Base-by-base conservation (phyloP, 2,888 invertebrate genomes). In the Eumacrocentrus americanus region DNA sequence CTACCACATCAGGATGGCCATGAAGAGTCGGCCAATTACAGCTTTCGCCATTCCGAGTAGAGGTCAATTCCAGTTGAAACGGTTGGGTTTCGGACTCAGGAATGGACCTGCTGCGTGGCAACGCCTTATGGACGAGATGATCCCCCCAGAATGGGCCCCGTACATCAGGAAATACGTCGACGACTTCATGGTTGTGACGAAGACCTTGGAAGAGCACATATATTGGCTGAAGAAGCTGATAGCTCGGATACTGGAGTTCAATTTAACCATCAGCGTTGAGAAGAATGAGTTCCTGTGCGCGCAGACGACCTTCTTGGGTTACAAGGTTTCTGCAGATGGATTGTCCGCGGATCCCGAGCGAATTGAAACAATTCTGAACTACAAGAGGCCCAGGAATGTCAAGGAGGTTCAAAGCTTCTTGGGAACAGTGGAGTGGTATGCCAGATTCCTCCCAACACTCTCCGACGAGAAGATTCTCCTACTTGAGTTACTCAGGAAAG, bases 11-110 rank as follows among this genome's bases (percentile, higher is more conserved):
- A n/a, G 1, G 3, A 25, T 51, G 14, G 46, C 14, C 7, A 46
- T 25, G 9, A 11, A 23, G 0, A 44, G 42, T 2, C 12, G 46
- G 6, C 34, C 38, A 1, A 54, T 47, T 2, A 54, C 42, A 1
- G 42, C 54, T 0, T 74, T 74, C 53, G 70, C 70, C 18, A 70
- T 73, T 1, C 70, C 72, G 0, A 68, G 67, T 3, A 38, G 67
- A 37, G 73, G 72, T 4, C 61, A 73, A 1, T 75, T 66, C 50
- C 69, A 75, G 4, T 76, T 75, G 48, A 64, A 46, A 4, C 63
- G 57, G 34, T 64, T n/a, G 67, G 67, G 25, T 61, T 66, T 44
- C 11, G 55, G 50, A 0, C 12, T 60, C 7, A 42, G 34, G 2
- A 50, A 55, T n/a, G 60, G 38, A 1, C 46, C 52, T 0, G 38